Conservation (phyloP, 2,888 invertebrate genomes). For the Agrochola lychnidis region DNA sequence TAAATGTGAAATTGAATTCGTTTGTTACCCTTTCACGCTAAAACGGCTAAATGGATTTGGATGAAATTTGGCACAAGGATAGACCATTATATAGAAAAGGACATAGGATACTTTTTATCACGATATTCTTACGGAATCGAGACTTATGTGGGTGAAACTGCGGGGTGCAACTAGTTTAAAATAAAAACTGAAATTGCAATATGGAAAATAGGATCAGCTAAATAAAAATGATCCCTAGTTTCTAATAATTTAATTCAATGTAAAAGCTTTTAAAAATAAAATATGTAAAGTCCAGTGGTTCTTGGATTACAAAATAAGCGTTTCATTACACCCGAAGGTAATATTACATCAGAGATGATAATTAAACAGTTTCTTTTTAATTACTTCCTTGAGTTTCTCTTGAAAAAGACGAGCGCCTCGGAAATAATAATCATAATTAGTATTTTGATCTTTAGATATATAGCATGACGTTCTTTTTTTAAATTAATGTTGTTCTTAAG, state of each 20-base stretch:
- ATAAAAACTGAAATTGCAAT: not conserved
- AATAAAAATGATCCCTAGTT: not conserved
- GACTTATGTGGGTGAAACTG: too few species aligned
- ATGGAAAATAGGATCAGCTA: not conserved
- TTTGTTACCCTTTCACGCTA: too few species aligned
- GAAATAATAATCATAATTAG: conserved; percentile 46
- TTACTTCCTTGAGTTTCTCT: conserved; percentile 40
- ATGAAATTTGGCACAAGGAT: too few species aligned
- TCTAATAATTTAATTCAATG: not conserved
- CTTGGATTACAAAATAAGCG: conserved; percentile 34
- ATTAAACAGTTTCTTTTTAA: conserved; percentile 54
- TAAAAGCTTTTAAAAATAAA: not conserved
- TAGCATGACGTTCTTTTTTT: not conserved
- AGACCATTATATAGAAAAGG: too few species aligned
- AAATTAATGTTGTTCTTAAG: not conserved
- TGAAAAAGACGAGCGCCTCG: conserved; percentile 5
- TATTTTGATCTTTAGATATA: conserved; percentile 31
- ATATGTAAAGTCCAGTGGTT: not conserved
- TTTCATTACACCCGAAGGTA: conserved; percentile 34
- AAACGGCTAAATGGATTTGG: too few species aligned
- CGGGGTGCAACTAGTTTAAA: too few species aligned
- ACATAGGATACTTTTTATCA: too few species aligned
- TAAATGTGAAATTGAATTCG: too few species aligned
- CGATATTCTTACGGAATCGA: too few species aligned
- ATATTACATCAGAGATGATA: conserved; percentile 39